Evolutionary conservation across 2,797 vertebrate species (phyloP), one percentile per base, ranked within the genome.

Genomic region (Spinus olivaceus): DNA sequence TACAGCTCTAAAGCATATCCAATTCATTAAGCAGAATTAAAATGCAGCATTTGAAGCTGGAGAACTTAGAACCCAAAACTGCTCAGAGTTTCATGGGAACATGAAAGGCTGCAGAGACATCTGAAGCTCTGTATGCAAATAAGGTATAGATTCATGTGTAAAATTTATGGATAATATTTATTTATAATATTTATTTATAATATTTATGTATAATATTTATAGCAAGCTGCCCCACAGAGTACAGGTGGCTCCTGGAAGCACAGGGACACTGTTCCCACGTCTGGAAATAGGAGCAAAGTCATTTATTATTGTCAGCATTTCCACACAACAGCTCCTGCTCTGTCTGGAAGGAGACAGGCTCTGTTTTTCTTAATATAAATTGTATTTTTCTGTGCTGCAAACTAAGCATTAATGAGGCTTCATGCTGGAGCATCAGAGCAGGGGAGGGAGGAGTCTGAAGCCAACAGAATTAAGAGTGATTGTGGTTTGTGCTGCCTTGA

Each of bases 11-110:
- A 88, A 96, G 78, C 87, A 24, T 77, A 70, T 71, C 88, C 94
- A 95, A 97, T 97, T 95, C 96, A 96, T 97, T 95, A 94, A 93
- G 79, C 27, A 88, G 80, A 86, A 93, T 97, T 95, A 86, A 96
- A 96, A 91, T 92, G 93, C 67, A 81, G n/a, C 53, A 78, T 91
- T 83, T 92, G 90, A 93, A 95, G 64, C 37, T 54, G 50, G 25
- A 51, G 67, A 87, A 77, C 37, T 86, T 70, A 71, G 92, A 94
- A 73, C 60, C 60, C 66, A 81, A 81, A 86, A 57, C 73, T 91
- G 83, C 78, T 64, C 8, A 2, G 15, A 78, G 65, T 42, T 86
- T 84, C 25, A n/a, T 23, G 49, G 69, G 42, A 54, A 56, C 41
- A 65, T 41, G 70, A 92, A 95, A 72, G 56, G 67, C 72, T 92